These are phyloP conservation scores for Semotilus atromaculatus DNA, from an alignment of 2,797 vertebrate species.

Conservation along the genomic window DNA sequence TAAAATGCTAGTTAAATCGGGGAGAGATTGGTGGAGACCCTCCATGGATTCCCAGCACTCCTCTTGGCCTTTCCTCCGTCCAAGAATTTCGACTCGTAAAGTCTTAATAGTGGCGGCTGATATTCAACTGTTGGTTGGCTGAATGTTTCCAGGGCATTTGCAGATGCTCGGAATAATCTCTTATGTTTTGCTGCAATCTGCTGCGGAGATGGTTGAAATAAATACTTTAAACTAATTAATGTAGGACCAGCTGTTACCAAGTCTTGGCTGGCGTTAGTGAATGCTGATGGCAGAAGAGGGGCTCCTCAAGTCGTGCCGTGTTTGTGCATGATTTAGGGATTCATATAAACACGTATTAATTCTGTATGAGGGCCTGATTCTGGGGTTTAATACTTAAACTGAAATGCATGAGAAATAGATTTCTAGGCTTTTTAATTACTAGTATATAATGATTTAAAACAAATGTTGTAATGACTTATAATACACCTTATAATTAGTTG, in stretches of 20 bases:
- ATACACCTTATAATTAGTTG: neutral
- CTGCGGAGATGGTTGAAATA: constrained; percentile 99
- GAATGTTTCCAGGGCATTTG: constrained; percentile 99
- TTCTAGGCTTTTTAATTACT: constrained; percentile 24
- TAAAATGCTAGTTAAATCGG: constrained; percentile 76
- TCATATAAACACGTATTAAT: constrained; percentile 96
- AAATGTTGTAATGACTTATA: neutral
- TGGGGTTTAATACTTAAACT: constrained; percentile 46
- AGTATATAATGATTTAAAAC: neutral
- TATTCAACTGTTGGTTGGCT: constrained; percentile 90
- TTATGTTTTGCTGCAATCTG: constrained; percentile 99
- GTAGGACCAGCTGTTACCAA: constrained; percentile 99
- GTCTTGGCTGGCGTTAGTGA: constrained; percentile 99
- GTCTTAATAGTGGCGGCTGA: constrained; percentile 84
- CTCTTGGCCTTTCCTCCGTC: constrained; percentile 76
- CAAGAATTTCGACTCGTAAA: constrained; percentile 78
- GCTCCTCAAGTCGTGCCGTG: constrained; percentile 92
- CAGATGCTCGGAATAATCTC: constrained; percentile 99
- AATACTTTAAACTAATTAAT: constrained; percentile 99
- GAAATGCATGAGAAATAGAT: constrained; percentile 13
- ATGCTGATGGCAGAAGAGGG: constrained; percentile 97
- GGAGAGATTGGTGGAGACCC: constrained; percentile 73
- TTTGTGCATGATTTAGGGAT: constrained; percentile 98
- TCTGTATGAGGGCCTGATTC: constrained; percentile 84
- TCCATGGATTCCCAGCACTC: constrained; percentile 69